phyloP scores from a whole-genome alignment of 2,797 vertebrate genomes.

The Cynodonichthys magdalenae region DNA sequence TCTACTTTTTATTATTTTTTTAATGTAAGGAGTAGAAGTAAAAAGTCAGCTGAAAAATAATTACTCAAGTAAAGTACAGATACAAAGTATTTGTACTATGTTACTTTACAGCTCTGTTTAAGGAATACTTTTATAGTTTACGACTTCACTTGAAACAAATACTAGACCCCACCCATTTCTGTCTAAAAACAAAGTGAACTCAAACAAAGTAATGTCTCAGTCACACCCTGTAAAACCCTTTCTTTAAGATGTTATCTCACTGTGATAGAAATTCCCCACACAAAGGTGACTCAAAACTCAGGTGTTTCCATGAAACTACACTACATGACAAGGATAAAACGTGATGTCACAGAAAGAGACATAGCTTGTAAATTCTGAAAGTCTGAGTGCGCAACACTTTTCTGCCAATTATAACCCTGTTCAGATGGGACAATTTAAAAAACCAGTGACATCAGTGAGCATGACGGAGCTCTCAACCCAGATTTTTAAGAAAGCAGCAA shows the following conservation, averaged over 20 bases:
- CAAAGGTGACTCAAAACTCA: background rate
- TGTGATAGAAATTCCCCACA: slow-evolving; percentile 24
- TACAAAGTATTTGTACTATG: too few relatives aligned
- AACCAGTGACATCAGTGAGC: background rate
- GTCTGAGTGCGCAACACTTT: background rate
- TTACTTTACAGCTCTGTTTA: too few relatives aligned
- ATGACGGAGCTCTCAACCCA: background rate
- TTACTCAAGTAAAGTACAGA: too few relatives aligned
- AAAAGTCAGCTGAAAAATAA: too few relatives aligned
- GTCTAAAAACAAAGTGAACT: too few relatives aligned
- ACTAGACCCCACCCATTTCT: too few relatives aligned
- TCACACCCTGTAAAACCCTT: background rate
- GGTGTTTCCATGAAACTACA: slow-evolving; percentile 30
- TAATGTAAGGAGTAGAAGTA: too few relatives aligned
- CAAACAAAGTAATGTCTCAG: background rate
- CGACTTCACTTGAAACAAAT: too few relatives aligned
- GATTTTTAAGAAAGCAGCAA: background rate
- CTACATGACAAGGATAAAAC: slow-evolving; percentile 2
- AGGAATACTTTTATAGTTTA: too few relatives aligned
- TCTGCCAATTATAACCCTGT: too few relatives aligned
- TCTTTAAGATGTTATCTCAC: background rate
- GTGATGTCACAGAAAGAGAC: slow-evolving; percentile 37
- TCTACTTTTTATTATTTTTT: too few relatives aligned
- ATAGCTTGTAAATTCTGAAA: slow-evolving; percentile 19
- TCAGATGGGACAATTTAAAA: slow-evolving; percentile 4